Evolutionary conservation across 2,888 invertebrate species (phyloP), one percentile per base, ranked within the genome.

Genomic region (Hyalella azteca): DNA sequence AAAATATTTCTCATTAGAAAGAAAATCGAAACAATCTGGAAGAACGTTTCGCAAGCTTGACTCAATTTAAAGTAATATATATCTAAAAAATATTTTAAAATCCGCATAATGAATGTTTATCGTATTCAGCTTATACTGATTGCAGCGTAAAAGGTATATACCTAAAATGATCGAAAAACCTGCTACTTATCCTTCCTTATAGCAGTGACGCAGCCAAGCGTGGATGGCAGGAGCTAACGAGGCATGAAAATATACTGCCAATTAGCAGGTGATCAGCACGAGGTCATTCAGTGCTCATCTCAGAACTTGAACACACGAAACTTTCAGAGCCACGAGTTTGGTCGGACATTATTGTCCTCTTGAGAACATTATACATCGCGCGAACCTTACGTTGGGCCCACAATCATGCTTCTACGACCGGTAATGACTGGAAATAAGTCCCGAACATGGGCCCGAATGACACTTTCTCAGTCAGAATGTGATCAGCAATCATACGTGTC

Each of bases 211-310:
- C 15, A 19, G 11, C 9, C 4, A 26, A 3, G 54, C 54, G 29
- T 54, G 15, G n/a, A 54, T 22, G 13, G 22, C 26, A 19, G 54
- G 3, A 66, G 19, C 66, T 39, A 66, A 66, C 66, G 66, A 66
- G 66, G 36, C 66, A 66, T 66, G 66, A 66, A 66, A 66, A 66
- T 36, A 39, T 66, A 66, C 66, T 9, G 36, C 66, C 66, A 66
- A 66, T 66, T 66, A 66, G n/a, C 66, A 29, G 66, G 7, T 22
- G 66, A 66, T 66, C 66, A 66, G 66, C 36, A n/a, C 36, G 11
- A 3, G 15, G 11, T 29, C 19, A n/a, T 36, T 36, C 36, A 36
- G 66, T n/a, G 19, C 32, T 66, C 29, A 9, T 22, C 36, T 66
- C 66, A n/a, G 36, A 19, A 36, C 36, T 66, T 13, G 36, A 66